Evolutionary conservation across 2,888 invertebrate genomes (phyloP).

Genomic region (Drosophila putrida): DNA sequence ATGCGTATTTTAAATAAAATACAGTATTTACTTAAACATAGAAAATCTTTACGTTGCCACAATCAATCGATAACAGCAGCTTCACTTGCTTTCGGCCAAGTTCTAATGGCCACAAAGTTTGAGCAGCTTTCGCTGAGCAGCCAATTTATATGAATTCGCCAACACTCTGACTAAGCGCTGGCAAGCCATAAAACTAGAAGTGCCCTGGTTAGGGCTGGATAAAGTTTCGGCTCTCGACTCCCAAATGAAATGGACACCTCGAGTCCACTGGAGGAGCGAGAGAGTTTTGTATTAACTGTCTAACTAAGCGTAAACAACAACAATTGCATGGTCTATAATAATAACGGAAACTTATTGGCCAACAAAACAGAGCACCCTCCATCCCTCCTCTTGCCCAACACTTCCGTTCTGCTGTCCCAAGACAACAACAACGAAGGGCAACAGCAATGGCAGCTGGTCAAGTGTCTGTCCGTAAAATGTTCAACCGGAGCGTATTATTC

Average conservation of each 20-base stretch:
- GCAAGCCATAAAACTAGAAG: constrained; percentile 65
- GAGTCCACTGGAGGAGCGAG: constrained; percentile 2
- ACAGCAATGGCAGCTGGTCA: constrained; percentile 48
- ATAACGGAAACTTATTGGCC: constrained; percentile 75
- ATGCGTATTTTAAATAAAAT: constrained; percentile 6
- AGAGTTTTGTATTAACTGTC: constrained; percentile 69
- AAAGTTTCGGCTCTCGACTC: constrained; percentile 54
- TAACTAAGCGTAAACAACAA: constrained; percentile 56
- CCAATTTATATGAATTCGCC: constrained; percentile 69
- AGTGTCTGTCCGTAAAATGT: constrained; percentile 33
- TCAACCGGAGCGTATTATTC: constrained; percentile 18
- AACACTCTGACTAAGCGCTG: constrained; percentile 49
- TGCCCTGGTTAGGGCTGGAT: constrained; percentile 35
- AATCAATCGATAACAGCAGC: constrained; percentile 23
- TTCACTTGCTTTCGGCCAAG: constrained; percentile 28
- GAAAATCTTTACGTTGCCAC: constrained; percentile 1
- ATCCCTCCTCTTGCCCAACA: too few relatives aligned
- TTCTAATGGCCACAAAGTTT: constrained; percentile 54
- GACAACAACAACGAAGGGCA: constrained; percentile 1
- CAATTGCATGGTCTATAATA: constrained; percentile 61
- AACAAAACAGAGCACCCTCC: constrained; percentile 29
- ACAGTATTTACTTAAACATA: background rate
- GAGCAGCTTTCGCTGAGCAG: constrained; percentile 28
- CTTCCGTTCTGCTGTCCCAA: constrained; percentile 7
- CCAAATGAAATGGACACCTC: constrained; percentile 66